Conservation (phyloP, 2,797 vertebrate species). For the Trachurus trachurus region DNA sequence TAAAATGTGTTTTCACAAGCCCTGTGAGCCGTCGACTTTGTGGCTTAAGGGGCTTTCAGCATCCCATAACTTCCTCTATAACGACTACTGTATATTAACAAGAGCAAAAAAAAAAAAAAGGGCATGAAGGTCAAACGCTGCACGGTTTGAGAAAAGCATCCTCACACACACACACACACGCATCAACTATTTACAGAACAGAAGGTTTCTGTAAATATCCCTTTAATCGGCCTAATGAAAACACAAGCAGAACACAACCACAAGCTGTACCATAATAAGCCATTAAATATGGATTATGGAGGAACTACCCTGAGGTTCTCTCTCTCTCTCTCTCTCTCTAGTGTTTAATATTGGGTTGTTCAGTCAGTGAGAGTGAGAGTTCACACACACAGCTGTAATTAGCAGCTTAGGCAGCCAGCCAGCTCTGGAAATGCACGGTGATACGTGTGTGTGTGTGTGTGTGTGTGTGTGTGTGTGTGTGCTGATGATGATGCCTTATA, state of each 20-base stretch:
- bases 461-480: not conserved
- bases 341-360: constrained; percentile 76
- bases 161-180: constrained; percentile 19
- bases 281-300: constrained; percentile 82
- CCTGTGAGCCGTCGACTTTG: constrained; percentile 7
- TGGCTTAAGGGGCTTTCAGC: constrained; percentile 32
- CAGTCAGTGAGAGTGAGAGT: constrained; percentile 78
- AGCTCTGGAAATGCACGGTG: constrained; percentile 64
- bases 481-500: constrained; percentile 14
- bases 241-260: constrained; percentile 77
- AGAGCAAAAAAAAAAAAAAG: constrained; percentile 6
- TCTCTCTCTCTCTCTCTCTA: constrained; percentile 48
- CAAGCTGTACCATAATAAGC: constrained; percentile 75
- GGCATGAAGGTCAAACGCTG: constrained; percentile 50
- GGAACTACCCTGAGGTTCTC: constrained; percentile 70
- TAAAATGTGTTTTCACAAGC: constrained; percentile 23
- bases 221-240: constrained; percentile 75
- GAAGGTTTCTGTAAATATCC: constrained; percentile 73
- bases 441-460: constrained; percentile 29
- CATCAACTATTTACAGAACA: constrained; percentile 64
- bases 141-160: constrained; percentile 23
- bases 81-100: constrained; percentile 1
- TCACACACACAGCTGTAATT: constrained; percentile 84
- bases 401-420: constrained; percentile 81
- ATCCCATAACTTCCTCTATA: constrained; percentile 18